phyloP scores from a whole-genome alignment of 1,140 invertebrate genomes.

The Eumeta japonica region DNA sequence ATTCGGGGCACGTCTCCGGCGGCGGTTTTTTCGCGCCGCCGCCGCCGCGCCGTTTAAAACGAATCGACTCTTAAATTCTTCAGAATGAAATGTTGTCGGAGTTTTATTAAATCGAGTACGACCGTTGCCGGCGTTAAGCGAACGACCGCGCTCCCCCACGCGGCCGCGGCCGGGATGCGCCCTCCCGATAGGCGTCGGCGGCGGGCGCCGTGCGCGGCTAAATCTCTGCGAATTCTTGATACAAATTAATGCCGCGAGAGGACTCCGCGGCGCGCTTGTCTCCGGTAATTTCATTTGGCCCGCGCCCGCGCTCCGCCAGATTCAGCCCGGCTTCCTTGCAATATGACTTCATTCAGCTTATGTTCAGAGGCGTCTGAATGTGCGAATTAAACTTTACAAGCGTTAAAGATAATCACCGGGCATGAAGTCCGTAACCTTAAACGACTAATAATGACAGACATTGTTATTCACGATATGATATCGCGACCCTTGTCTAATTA shows the following conservation, averaged over 20 bases:
- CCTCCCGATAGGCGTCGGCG: slow-evolving; percentile 56
- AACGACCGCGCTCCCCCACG: slow-evolving; percentile 54
- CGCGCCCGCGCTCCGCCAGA: not conserved
- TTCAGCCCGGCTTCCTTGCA: not conserved
- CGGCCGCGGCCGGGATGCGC: slow-evolving; percentile 55
- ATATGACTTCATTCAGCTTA: not conserved
- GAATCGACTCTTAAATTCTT: slow-evolving; percentile 56
- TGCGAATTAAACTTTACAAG: too few species aligned
- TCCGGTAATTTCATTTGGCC: slow-evolving; percentile 49
- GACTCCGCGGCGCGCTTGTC: slow-evolving; percentile 31
- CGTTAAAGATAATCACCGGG: too few species aligned
- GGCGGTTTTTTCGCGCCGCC: slow-evolving; percentile 50
- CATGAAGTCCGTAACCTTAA: too few species aligned
- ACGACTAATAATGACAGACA: too few species aligned
- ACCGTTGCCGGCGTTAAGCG: slow-evolving; percentile 55
- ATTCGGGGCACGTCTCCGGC: slow-evolving; percentile 51
- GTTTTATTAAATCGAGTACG: slow-evolving; percentile 58
- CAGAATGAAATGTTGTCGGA: slow-evolving; percentile 54
- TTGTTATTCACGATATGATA: too few species aligned
- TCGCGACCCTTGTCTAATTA: too few species aligned
- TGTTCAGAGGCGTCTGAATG: too few species aligned
- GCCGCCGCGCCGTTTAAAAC: slow-evolving; percentile 48
- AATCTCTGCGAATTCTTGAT: slow-evolving; percentile 58
- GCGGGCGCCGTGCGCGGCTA: slow-evolving; percentile 40
- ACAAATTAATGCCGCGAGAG: slow-evolving; percentile 52